Conservation (phyloP, 2,888 invertebrate genomes). For the Abscondita cerata region DNA sequence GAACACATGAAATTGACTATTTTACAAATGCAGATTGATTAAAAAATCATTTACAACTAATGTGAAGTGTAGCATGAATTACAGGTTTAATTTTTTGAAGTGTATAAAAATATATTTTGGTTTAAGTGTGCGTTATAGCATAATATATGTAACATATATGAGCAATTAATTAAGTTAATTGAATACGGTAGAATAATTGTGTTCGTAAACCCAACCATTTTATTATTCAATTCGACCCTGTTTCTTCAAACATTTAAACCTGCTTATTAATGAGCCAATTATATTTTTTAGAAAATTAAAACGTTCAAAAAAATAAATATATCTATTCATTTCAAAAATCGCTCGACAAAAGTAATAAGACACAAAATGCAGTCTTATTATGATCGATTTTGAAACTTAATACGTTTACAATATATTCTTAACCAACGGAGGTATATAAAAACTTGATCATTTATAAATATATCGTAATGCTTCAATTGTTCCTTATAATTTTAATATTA, state of each 20-base stretch:
- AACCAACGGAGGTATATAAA: constrained; percentile 15
- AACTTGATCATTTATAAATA: constrained; percentile 24
- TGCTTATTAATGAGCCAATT: constrained; percentile 1
- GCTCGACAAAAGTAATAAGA: constrained; percentile 58
- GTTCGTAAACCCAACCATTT: too few species aligned
- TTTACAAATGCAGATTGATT: constrained; percentile 34
- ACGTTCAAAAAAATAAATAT: background rate
- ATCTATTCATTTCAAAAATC: constrained; percentile 50
- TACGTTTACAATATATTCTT: constrained; percentile 3
- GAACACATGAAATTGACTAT: constrained; percentile 58
- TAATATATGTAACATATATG: constrained; percentile 10
- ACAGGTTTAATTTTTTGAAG: constrained; percentile 10
- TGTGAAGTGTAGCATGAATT: too few species aligned
- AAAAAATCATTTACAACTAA: background rate
- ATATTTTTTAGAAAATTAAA: background rate
- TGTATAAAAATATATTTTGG: background rate
- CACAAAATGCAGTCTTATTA: constrained; percentile 52
- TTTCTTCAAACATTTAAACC: constrained; percentile 9
- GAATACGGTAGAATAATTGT: too few species aligned
- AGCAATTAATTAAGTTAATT: too few species aligned
- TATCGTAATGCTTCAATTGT: constrained; percentile 17
- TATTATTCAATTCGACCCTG: background rate
- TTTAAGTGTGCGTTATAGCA: too few species aligned
- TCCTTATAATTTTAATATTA: constrained; percentile 21
- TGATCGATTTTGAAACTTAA: constrained; percentile 50